Conservation (phyloP, 2,888 invertebrate genomes). For the Escarpia spicata region DNA sequence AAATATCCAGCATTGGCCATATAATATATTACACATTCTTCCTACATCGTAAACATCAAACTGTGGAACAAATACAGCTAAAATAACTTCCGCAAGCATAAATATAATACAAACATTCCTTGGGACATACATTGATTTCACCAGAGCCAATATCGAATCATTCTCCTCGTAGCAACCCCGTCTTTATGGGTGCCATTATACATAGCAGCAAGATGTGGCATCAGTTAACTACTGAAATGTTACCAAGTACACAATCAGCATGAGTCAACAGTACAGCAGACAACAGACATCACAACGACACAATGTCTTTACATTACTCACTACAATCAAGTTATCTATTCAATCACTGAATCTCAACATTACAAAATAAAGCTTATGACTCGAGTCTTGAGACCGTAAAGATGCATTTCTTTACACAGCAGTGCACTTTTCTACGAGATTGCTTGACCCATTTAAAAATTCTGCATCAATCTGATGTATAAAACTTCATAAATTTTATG, state of each 20-base stretch:
- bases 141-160: background rate
- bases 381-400: too few species aligned
- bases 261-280: background rate
- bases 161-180: background rate
- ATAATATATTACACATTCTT: background rate
- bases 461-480: background rate
- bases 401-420: background rate
- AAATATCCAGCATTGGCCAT: background rate
- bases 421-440: background rate
- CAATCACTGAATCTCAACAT: background rate
- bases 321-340: background rate
- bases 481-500: too few species aligned
- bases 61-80: too few species aligned
- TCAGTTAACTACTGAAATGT: background rate
- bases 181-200: background rate
- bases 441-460: background rate
- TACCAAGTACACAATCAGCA: background rate
- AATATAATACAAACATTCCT: too few species aligned
- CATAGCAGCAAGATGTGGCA: background rate
- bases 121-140: background rate
- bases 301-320: background rate
- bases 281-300: background rate
- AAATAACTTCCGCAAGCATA: too few species aligned
- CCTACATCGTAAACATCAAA: background rate
- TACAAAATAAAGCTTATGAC: background rate